phyloP scores from a whole-genome alignment of 2,113 vertebrate species.

The Pseudopodoces humilis region DNA sequence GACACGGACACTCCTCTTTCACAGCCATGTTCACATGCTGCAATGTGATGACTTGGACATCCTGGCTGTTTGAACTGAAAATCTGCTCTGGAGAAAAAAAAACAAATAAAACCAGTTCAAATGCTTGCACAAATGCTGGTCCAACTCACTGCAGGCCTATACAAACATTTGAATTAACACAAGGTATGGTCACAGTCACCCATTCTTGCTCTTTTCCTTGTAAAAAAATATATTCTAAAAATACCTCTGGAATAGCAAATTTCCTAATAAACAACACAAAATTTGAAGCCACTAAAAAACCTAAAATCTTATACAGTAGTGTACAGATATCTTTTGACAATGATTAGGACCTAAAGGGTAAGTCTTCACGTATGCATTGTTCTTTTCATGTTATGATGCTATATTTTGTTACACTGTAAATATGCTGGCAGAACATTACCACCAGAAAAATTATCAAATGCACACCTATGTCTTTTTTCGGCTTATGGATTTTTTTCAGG shows the following conservation, averaged over 20 bases:
- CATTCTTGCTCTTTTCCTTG: neutral
- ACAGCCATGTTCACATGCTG: neutral
- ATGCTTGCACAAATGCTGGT: neutral
- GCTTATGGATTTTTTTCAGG: neutral
- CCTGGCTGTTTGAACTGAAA: neutral
- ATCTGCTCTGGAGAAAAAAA: neutral
- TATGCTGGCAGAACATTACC: neutral
- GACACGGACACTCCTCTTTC: neutral
- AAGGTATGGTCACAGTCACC: neutral
- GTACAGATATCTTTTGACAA: neutral
- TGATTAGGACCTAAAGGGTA: neutral
- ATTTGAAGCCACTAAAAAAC: neutral
- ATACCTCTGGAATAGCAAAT: neutral
- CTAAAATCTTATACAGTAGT: neutral
- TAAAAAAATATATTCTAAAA: neutral
- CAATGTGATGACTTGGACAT: neutral
- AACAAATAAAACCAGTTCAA: fast-evolving
- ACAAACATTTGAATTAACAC: neutral
- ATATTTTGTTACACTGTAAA: neutral
- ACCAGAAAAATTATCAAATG: neutral
- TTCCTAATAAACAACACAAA: neutral
- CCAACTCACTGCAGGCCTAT: neutral
- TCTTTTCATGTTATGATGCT: neutral
- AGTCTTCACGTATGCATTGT: fast-evolving
- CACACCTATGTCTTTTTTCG: neutral